Conservation (phyloP, 2,797 vertebrate genomes). For the Malacoraja senta region DNA sequence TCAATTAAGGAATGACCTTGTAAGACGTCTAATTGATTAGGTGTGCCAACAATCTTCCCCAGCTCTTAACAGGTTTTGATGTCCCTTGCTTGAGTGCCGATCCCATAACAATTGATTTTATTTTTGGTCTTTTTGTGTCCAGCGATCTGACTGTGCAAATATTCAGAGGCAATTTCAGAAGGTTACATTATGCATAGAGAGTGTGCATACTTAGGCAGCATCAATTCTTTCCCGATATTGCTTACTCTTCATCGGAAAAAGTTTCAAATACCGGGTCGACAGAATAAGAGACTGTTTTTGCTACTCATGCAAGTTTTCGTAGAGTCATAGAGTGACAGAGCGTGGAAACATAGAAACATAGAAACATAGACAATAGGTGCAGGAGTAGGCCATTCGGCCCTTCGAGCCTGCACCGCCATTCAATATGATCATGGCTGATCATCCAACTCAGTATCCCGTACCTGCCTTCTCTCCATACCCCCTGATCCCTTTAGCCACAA, state of each 20-base stretch:
- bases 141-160: conserved; percentile 8
- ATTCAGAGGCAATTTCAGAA: neutral
- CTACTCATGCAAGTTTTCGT: neutral
- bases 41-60: neutral
- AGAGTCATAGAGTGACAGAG: too few species aligned
- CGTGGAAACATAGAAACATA: too few species aligned
- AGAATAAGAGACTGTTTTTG: neutral
- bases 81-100: neutral
- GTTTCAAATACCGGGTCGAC: neutral
- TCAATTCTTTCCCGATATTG: neutral
- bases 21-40: neutral
- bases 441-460: too few species aligned
- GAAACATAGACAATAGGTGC: too few species aligned
- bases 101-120: conserved; percentile 29
- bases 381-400: too few species aligned
- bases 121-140: neutral
- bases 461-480: too few species aligned
- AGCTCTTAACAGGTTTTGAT: neutral
- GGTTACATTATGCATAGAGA: neutral
- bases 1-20: conserved; percentile 26
- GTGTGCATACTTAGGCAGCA: neutral
- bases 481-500: too few species aligned
- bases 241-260: neutral
- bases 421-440: too few species aligned
- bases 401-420: too few species aligned